Evolutionary conservation across 2,113 vertebrate species (phyloP).

Genomic region (Oenanthe melanoleuca): DNA sequence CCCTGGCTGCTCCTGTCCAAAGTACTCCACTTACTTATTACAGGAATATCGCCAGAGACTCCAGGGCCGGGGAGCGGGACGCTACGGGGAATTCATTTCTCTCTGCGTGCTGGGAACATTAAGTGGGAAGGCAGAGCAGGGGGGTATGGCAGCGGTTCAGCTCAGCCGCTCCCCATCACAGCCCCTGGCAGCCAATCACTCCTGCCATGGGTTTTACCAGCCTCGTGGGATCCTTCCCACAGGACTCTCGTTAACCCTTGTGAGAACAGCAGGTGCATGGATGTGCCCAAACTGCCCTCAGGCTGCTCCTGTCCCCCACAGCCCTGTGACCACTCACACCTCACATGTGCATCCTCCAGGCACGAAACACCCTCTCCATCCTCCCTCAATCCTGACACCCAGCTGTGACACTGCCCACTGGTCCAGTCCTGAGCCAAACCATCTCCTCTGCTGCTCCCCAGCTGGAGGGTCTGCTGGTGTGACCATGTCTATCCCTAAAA

Average conservation of each 20-base stretch:
- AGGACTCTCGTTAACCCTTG: background rate
- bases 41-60: slow-evolving; percentile 31
- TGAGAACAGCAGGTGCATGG: accelerated
- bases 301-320: background rate
- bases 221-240: background rate
- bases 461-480: background rate
- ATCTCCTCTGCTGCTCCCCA: background rate
- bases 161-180: background rate
- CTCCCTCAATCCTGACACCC: accelerated
- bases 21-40: slow-evolving; percentile 18
- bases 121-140: background rate
- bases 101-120: background rate
- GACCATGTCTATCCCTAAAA: background rate
- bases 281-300: background rate
- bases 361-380: background rate
- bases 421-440: background rate
- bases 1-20: slow-evolving; percentile 10
- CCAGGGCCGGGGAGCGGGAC: background rate
- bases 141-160: background rate
- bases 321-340: background rate
- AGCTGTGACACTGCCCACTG: background rate
- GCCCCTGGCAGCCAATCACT: background rate
- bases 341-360: background rate
- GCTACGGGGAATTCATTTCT: background rate
- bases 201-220: background rate